Percentiles rank a stretch among this genome's conserved stretches.
Evolutionary conservation across 2,797 vertebrate species (phyloP).

Genomic region (Holocentrus rufus): DNA sequence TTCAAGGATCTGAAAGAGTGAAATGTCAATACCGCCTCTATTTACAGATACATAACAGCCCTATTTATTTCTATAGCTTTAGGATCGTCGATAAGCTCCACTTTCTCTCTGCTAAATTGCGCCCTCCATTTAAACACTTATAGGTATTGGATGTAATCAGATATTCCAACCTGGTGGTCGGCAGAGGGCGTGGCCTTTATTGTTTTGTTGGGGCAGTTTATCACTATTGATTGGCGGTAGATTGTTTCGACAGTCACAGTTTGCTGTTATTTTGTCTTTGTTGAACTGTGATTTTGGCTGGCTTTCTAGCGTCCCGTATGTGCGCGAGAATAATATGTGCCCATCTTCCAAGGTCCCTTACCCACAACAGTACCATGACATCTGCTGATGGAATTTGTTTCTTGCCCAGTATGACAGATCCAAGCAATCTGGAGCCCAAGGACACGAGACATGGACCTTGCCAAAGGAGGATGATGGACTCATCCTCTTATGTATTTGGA

Average conservation of each 20-base stretch:
- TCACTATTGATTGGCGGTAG: slow-evolving; percentile 17
- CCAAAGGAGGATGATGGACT: slow-evolving; percentile 48
- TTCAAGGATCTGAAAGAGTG: not conserved
- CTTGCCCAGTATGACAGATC: slow-evolving; percentile 50
- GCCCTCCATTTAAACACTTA: not conserved
- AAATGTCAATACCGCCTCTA: not conserved
- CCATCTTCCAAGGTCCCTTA: slow-evolving; percentile 43
- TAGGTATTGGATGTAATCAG: slow-evolving; percentile 11
- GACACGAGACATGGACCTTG: slow-evolving; percentile 40
- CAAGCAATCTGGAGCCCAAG: slow-evolving; percentile 53
- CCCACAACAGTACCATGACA: slow-evolving; percentile 42
- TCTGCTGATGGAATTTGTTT: slow-evolving; percentile 58
- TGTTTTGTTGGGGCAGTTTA: slow-evolving; percentile 9
- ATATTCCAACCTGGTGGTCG: slow-evolving; percentile 14
- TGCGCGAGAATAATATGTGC: slow-evolving; percentile 36
- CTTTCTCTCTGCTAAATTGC: not conserved
- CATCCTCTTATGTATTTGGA: slow-evolving; percentile 34
- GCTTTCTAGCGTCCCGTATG: slow-evolving; percentile 3
- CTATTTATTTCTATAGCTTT: not conserved
- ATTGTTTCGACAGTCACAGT: slow-evolving; percentile 11
- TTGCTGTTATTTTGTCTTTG: slow-evolving; percentile 12
- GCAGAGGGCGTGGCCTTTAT: slow-evolving; percentile 4
- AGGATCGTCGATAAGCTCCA: not conserved
- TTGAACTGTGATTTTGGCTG: slow-evolving; percentile 17
- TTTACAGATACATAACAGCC: slow-evolving; percentile 19